phyloP scores from a whole-genome alignment of 2,888 invertebrate genomes.

The Cryptops parisi region DNA sequence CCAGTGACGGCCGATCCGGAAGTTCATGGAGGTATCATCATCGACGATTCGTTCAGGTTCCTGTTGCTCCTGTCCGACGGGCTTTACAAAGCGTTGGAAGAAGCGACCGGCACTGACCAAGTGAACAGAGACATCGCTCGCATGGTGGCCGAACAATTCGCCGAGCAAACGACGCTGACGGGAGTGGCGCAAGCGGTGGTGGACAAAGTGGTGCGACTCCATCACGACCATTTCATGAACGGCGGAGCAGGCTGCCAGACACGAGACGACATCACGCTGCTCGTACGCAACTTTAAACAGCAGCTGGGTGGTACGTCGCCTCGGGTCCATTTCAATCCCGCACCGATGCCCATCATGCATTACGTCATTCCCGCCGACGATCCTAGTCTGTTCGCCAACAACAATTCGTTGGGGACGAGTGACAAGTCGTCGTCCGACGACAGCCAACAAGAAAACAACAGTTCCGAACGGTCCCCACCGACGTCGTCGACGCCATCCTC shows the following conservation, averaged over 20 bases:
- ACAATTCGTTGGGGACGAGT: not conserved
- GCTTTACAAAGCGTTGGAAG: constrained; percentile 66
- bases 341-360: not conserved
- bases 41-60: constrained; percentile 67
- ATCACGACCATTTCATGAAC: constrained; percentile 57
- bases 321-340: not conserved
- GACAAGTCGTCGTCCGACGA: not conserved
- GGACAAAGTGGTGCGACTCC: constrained; percentile 66
- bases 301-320: not conserved
- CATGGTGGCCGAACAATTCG: constrained; percentile 62
- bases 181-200: constrained; percentile 75
- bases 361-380: constrained; percentile 13
- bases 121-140: constrained; percentile 67
- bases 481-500: not conserved
- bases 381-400: constrained; percentile 14
- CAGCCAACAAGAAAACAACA: not conserved
- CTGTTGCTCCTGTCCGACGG: constrained; percentile 73
- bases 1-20: constrained; percentile 74
- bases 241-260: constrained; percentile 35
- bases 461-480: not conserved
- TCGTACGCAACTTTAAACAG: constrained; percentile 71
- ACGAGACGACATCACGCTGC: constrained; percentile 67
- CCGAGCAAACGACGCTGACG: constrained; percentile 58
- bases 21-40: constrained; percentile 58
- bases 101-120: constrained; percentile 58